Evolutionary conservation across 2,113 vertebrate genomes (phyloP), one percentile per base, ranked within the genome.

Genomic region (Hyla sarda): DNA sequence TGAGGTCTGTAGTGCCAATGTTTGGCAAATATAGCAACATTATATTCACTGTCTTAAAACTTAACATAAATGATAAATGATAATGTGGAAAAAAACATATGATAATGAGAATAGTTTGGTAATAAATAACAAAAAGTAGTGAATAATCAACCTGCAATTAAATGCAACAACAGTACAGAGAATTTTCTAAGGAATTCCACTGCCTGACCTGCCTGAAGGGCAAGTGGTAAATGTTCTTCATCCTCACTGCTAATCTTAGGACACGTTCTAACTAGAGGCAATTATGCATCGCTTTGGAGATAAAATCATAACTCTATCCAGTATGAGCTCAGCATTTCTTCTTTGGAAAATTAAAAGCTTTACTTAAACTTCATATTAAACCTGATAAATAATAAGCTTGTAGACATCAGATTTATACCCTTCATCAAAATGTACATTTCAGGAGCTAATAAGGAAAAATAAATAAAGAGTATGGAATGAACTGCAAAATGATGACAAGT

Each of bases 401-500:
- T 91, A 88, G 74, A 56, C 41, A 67, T 80, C 82, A 90, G 80
- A 92, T 89, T 88, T 90, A 86, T 52, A 87, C 32, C 65, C 28
- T 87, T 88, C 86, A 88, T 88, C 32, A 17, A 89, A 89, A 90
- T 91, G 88, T 86, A 71, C 47, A 82, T 85, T 90, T 90, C 75
- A 85, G 45, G 82, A 83, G 75, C 86, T 91, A 89, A 89, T 89
- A 89, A 86, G 88, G 80, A 82, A 89, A 92, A 89, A 88, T 88
- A 52, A 74, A 89, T 67, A 90, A 85, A 90, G 87, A 47, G 67
- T 89, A 90, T 90, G 88, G 90, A 83, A 85, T 77, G 73, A 92
- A 91, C 90, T 92, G 54, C 16, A 91, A 72, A 45, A 89, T 89
- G 87, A 78, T 91, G 56, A 78, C 85, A 93, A 91, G 90, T 65